phyloP scores from a whole-genome alignment of 2,797 vertebrate species.

The Ispidina picta region DNA sequence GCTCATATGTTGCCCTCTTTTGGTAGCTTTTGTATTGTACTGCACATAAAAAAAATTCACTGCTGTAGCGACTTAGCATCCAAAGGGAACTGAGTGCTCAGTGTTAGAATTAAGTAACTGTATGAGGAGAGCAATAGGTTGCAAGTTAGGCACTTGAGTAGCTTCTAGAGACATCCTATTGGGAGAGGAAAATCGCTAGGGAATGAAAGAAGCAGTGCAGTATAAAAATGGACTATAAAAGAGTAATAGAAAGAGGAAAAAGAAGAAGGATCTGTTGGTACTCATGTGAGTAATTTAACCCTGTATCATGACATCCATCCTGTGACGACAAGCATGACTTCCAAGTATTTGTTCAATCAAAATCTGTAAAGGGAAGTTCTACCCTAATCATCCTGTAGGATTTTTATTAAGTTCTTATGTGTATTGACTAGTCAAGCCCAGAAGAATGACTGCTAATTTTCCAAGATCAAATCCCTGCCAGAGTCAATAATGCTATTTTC shows the following conservation, averaged over 20 bases:
- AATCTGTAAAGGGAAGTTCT: neutral
- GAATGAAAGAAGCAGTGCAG: neutral
- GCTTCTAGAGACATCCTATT: neutral
- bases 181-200: neutral
- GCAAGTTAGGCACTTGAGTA: neutral
- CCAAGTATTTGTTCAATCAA: neutral
- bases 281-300: neutral
- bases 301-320: neutral
- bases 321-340: neutral
- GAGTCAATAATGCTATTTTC: neutral
- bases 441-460: neutral
- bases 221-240: neutral
- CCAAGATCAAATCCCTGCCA: neutral
- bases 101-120: neutral
- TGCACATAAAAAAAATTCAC: conserved; percentile 41
- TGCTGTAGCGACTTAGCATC: conserved; percentile 31
- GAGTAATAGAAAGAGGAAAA: neutral
- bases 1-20: conserved; percentile 71
- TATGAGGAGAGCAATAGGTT: neutral
- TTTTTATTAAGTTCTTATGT: conserved; percentile 3
- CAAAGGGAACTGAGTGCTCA: neutral
- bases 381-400: neutral
- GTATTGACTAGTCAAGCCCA: neutral
- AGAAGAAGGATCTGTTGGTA: neutral
- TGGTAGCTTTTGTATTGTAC: conserved; percentile 70